These are phyloP conservation scores for Aplocera efformata DNA, from an alignment of 2,888 invertebrate genomes.

Conservation along the genomic window DNA sequence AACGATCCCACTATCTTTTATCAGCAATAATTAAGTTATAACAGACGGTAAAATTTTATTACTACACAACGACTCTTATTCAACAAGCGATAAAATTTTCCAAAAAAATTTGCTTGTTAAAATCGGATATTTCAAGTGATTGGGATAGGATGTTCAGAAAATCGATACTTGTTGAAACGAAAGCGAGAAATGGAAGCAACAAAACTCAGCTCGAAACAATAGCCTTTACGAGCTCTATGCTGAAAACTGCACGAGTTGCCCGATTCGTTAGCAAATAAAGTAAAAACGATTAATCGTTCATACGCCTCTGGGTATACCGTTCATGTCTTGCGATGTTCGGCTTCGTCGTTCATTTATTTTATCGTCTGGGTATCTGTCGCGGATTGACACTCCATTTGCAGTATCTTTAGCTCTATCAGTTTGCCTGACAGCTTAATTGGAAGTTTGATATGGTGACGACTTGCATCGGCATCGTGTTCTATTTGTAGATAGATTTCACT, in stretches of 20 bases:
- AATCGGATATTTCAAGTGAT: slow-evolving; percentile 2
- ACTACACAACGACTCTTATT: no score
- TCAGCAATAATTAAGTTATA: no score
- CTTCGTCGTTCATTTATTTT: slow-evolving; percentile 31
- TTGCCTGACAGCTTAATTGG: slow-evolving; percentile 23
- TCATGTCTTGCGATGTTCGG: slow-evolving; percentile 39
- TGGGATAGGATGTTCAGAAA: slow-evolving; percentile 24
- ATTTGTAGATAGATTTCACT: neutral
- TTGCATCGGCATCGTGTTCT: slow-evolving; percentile 4
- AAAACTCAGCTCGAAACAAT: slow-evolving; percentile 48
- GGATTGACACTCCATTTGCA: slow-evolving; percentile 27
- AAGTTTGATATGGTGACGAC: slow-evolving; percentile 19
- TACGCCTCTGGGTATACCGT: slow-evolving; percentile 29
- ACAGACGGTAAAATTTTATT: no score
- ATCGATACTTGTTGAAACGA: slow-evolving; percentile 45
- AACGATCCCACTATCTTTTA: no score
- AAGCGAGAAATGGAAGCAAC: slow-evolving; percentile 40
- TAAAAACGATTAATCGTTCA: slow-evolving; percentile 46
- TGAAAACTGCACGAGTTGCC: slow-evolving; percentile 55
- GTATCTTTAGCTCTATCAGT: slow-evolving; percentile 20
- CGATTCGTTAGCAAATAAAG: slow-evolving; percentile 56
- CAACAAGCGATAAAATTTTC: no score
- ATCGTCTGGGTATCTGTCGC: slow-evolving; percentile 26
- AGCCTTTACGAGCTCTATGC: slow-evolving; percentile 46
- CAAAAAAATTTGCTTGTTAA: neutral